These are phyloP conservation scores for Eupithecia inturbata DNA, from an alignment of 2,888 invertebrate species.

Conservation along the genomic window DNA sequence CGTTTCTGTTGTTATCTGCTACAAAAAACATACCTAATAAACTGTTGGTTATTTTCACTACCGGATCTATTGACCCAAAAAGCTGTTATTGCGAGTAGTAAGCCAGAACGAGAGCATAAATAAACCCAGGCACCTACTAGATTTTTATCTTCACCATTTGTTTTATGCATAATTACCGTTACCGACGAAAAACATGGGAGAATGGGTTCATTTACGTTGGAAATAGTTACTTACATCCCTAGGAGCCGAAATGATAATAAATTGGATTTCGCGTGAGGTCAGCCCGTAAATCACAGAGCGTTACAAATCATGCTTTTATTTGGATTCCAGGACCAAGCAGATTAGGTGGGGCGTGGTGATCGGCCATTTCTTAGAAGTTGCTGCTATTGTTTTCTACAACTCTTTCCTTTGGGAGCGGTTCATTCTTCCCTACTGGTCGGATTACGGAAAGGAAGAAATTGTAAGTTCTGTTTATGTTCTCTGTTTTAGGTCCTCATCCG, in stretches of 20 bases:
- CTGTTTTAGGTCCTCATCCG: neutral
- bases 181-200: slow-evolving; percentile 13
- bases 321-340: slow-evolving; percentile 85
- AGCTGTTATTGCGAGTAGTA: slow-evolving; percentile 23
- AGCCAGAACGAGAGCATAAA: slow-evolving; percentile 23
- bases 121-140: slow-evolving; percentile 17
- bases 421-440: slow-evolving; percentile 87
- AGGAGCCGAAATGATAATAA: slow-evolving; percentile 35
- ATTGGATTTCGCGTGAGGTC: slow-evolving; percentile 37
- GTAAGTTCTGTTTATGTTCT: slow-evolving; percentile 29
- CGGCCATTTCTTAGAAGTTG: slow-evolving; percentile 88
- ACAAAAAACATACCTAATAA: neutral
- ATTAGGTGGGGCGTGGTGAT: slow-evolving; percentile 91
- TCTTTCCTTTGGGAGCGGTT: slow-evolving; percentile 92
- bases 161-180: slow-evolving; percentile 25
- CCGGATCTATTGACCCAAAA: slow-evolving; percentile 23
- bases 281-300: slow-evolving; percentile 34
- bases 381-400: slow-evolving; percentile 91
- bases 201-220: slow-evolving; percentile 3
- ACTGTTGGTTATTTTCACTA: slow-evolving; percentile 11
- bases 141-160: slow-evolving; percentile 25
- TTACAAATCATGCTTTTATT: slow-evolving; percentile 44
- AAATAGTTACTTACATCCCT: slow-evolving; percentile 29
- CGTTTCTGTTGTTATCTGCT: neutral
- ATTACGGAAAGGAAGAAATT: slow-evolving; percentile 81